Base-by-base conservation (phyloP, 2,888 invertebrate genomes). In the Caprella mutica region DNA sequence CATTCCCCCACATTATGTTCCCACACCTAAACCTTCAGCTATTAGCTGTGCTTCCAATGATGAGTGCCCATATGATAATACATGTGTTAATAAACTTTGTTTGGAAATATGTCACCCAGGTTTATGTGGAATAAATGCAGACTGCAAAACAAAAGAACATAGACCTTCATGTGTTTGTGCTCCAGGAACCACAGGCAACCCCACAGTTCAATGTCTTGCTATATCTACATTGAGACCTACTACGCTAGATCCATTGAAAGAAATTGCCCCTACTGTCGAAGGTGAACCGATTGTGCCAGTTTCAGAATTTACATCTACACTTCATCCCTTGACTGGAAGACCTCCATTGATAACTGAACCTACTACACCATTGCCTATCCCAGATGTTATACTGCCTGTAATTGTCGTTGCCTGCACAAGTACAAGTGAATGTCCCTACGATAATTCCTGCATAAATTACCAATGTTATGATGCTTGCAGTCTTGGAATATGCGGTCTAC, bases 111-210 rank as follows among this genome's bases (percentile, higher is more conserved):
- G 59, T 33, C 40, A 46, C 9, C 40, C 44, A 35, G 62, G 56
- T 3, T 43, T 62, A 33, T 62, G 62, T 51, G 62, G 62, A 17
- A 52, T 30, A 35, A 68, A 68, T 64, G 70, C 78, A 2, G 70
- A 69, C 21, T 72, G 72, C 61, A 64, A 66, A 50, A 70, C 69
- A 12, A 67, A 73, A 21, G 74, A 75, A 38, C 76, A 77, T 66
- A 70, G 72, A 19, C 77, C 78, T 1, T 76, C 76, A n/a, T 80
- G 80, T 65, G 75, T 76, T 21, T 80, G 80, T 69, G 58, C 68
- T 68, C 71, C 68, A 67, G 69, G 65, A 19, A 59, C 65, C 17
- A 58, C 66, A 19, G 66, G 66, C 21, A 56, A 62, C 38, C 62
- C 62, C 6, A 62, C 62, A 8, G 24, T 55, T 4, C 33, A 46